Percentiles rank a stretch among this genome's conserved stretches.
phyloP scores from a whole-genome alignment of 2,113 vertebrate genomes.

The Numenius arquata region DNA sequence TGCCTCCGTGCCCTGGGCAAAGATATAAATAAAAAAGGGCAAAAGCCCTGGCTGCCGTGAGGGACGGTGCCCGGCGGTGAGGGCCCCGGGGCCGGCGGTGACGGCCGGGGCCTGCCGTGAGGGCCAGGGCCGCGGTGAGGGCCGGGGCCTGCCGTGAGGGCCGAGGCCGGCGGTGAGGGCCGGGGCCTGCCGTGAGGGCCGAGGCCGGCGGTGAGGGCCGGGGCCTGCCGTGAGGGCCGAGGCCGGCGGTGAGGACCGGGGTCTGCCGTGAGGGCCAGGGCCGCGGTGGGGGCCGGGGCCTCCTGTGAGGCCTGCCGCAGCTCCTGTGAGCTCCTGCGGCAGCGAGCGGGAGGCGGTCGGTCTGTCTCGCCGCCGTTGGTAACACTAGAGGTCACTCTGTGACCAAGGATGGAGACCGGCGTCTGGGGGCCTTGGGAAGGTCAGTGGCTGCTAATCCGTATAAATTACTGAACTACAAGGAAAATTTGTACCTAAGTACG shows the following conservation, averaged over 20 bases:
- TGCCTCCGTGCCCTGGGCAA: background rate
- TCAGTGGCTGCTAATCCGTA: slow-evolving; percentile 59
- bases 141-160: background rate
- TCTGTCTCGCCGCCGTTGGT: background rate
- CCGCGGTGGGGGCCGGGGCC: no score
- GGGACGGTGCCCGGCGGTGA: no score
- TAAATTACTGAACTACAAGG: slow-evolving; percentile 57
- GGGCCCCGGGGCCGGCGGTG: background rate
- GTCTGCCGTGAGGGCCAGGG: background rate
- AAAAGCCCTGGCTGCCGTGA: background rate
- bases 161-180: background rate
- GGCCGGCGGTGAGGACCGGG: background rate
- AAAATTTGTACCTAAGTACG: slow-evolving; percentile 67
- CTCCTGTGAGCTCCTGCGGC: no score
- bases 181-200: background rate
- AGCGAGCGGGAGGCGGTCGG: background rate
- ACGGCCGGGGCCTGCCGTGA: no score
- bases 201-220: background rate
- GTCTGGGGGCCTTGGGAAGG: slow-evolving; percentile 23
- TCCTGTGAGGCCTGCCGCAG: background rate
- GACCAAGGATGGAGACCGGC: slow-evolving; percentile 34
- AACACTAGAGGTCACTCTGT: slow-evolving; percentile 80
- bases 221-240: background rate
- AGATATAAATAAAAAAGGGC: background rate
- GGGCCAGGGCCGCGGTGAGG: background rate